Conservation (phyloP, 2,888 invertebrate species). For the Sarcophaga carnaria region DNA sequence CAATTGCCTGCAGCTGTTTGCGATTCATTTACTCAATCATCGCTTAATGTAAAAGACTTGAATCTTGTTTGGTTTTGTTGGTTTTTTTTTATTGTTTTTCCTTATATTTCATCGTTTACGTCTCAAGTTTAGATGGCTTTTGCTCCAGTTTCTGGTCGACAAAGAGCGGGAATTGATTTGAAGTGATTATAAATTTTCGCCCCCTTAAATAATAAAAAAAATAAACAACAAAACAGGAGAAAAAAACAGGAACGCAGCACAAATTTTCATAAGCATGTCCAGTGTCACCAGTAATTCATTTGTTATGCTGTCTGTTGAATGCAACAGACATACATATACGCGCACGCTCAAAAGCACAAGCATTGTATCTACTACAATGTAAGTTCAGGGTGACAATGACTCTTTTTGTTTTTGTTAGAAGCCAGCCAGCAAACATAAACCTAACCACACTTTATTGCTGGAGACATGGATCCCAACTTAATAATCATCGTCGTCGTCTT, state of each 20-base stretch:
- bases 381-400: constrained; percentile 65
- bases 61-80: constrained; percentile 32
- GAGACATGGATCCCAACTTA: constrained; percentile 52
- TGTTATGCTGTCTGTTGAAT: constrained; percentile 65
- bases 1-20: constrained; percentile 69
- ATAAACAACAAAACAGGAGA: neutral
- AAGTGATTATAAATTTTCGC: constrained; percentile 72
- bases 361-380: constrained; percentile 28
- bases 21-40: constrained; percentile 65
- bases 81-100: neutral
- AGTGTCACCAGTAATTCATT: constrained; percentile 71
- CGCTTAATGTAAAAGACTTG: constrained; percentile 51
- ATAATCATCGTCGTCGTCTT: constrained; percentile 52
- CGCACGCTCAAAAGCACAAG: neutral
- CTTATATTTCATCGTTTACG: neutral
- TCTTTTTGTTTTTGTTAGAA: constrained; percentile 14
- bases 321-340: constrained; percentile 13
- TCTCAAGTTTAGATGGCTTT: constrained; percentile 14
- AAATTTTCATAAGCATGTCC: constrained; percentile 70
- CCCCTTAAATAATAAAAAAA: constrained; percentile 67
- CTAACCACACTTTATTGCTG: constrained; percentile 38
- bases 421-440: constrained; percentile 9
- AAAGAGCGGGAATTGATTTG: constrained; percentile 67
- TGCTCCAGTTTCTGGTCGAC: constrained; percentile 56
- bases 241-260: constrained; percentile 50